Evolutionary conservation across 2,797 vertebrate species (phyloP).

Genomic region (Tauraco hartlaubi): DNA sequence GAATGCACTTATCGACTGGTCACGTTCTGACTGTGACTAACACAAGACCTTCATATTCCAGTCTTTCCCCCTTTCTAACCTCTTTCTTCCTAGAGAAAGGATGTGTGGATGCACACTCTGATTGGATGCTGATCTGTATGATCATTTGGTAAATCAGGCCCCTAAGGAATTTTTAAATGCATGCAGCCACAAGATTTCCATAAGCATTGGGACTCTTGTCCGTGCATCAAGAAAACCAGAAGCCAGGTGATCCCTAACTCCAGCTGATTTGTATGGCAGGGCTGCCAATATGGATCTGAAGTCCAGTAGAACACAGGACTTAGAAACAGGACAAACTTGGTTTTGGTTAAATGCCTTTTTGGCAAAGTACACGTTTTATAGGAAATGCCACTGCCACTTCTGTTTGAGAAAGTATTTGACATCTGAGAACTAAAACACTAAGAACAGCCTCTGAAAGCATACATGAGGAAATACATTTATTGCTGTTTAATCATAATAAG

Average conservation of each 20-base stretch:
- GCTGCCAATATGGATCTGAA: not conserved
- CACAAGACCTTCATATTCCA: not conserved
- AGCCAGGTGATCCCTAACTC: not conserved
- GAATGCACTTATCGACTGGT: rapidly evolving
- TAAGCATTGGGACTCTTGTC: not conserved
- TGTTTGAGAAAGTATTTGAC: not conserved
- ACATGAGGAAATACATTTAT: not conserved
- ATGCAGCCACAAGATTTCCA: not conserved
- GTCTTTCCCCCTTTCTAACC: not conserved
- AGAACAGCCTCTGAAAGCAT: not conserved
- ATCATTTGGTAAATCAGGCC: not conserved
- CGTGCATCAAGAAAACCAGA: not conserved
- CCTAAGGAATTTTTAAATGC: not conserved
- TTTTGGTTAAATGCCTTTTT: not conserved
- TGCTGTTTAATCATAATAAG: not conserved
- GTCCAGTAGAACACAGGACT: not conserved
- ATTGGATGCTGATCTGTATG: not conserved
- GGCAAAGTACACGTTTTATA: not conserved
- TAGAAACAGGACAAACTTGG: not conserved
- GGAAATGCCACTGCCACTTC: not conserved
- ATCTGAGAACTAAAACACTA: not conserved
- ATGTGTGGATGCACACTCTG: not conserved
- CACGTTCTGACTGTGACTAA: not conserved
- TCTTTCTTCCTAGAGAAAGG: not conserved
- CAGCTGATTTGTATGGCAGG: not conserved